Conservation (phyloP, 2,888 invertebrate genomes). For the Argynnis bischoffii region DNA sequence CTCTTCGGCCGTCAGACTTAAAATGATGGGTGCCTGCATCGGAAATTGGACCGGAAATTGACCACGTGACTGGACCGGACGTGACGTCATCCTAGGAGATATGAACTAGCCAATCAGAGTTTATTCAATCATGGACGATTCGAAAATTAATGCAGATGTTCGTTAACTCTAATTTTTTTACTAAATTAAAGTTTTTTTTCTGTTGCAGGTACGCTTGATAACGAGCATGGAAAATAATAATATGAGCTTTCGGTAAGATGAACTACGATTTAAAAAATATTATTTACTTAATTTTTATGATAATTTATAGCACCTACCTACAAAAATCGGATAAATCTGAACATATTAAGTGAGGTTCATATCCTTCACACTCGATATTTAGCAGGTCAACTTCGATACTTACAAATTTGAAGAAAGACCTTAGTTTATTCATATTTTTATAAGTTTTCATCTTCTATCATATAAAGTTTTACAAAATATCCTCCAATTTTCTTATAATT, state of each 20-base stretch:
- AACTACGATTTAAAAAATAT: background rate
- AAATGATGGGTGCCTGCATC: constrained; percentile 52
- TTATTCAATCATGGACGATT: constrained; percentile 62
- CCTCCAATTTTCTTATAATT: no score
- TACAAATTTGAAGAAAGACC: no score
- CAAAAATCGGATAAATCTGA: no score
- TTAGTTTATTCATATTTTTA: no score
- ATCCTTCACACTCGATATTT: no score
- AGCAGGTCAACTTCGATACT: no score
- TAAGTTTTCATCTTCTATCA: no score
- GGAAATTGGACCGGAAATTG: constrained; percentile 77
- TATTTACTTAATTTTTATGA: background rate
- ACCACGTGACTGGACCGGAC: constrained; percentile 70
- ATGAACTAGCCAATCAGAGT: constrained; percentile 71
- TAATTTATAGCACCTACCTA: background rate
- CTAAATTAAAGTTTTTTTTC: constrained; percentile 39
- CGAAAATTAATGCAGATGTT: constrained; percentile 43
- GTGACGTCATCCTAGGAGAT: constrained; percentile 68
- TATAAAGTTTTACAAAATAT: no score
- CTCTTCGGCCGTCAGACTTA: constrained; percentile 19
- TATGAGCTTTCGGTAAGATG: constrained; percentile 46
- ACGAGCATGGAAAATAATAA: constrained; percentile 44
- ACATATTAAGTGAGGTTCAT: no score
- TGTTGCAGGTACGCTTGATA: constrained; percentile 61
- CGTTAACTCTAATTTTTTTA: constrained; percentile 10